Evolutionary conservation across 2,113 vertebrate species (phyloP).

Genomic region (Lichenostomus cassidix): DNA sequence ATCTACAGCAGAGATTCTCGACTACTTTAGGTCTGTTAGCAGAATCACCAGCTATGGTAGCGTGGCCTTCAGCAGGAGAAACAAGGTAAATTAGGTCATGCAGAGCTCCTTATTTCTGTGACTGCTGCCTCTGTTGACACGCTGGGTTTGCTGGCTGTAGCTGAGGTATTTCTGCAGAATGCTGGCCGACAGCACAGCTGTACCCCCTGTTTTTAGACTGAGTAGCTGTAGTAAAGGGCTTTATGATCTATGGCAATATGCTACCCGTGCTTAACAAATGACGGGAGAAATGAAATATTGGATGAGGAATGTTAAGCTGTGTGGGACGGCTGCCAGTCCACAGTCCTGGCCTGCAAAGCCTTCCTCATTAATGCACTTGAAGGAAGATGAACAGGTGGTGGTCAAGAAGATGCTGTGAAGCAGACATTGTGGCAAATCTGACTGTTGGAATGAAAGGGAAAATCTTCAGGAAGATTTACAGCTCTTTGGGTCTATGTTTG

Average conservation of each 20-base stretch:
- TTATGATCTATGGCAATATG: neutral
- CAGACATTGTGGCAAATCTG: neutral
- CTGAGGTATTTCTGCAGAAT: constrained; percentile 1
- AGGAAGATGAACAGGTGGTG: constrained; percentile 35
- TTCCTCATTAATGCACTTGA: neutral
- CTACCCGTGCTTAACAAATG: neutral
- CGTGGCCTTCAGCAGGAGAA: neutral
- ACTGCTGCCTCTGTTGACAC: neutral
- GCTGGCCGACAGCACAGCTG: neutral
- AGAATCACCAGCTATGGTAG: neutral
- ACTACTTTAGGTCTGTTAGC: neutral
- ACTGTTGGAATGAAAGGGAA: neutral
- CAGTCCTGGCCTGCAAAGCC: neutral
- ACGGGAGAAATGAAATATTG: constrained; percentile 15
- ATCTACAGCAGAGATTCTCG: neutral
- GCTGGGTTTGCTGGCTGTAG: neutral
- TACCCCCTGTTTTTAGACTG: constrained; percentile 32
- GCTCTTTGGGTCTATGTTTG: neutral
- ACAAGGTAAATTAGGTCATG: neutral
- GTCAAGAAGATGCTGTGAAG: neutral
- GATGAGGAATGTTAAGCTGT: constrained; percentile 28
- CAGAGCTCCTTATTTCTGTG: neutral
- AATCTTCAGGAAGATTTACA: constrained; percentile 17
- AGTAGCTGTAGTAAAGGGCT: neutral
- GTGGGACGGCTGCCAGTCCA: neutral